Percentiles rank a stretch among this genome's conserved stretches.
Conservation (phyloP, 2,113 vertebrate genomes). For the Corythoichthys haematopterus region DNA sequence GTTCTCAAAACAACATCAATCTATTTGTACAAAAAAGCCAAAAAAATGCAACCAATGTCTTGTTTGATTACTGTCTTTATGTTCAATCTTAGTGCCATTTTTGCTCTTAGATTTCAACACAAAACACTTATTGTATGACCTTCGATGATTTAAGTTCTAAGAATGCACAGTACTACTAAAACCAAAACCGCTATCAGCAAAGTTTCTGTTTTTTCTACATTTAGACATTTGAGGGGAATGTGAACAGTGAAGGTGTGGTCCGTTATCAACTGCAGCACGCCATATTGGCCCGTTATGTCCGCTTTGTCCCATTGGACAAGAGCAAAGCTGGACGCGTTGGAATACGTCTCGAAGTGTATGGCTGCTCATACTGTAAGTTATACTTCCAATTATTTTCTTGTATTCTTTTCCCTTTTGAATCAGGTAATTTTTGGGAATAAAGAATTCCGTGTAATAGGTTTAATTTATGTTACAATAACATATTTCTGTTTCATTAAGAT, state of each 20-base stretch:
- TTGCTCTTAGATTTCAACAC: background rate
- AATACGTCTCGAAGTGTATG: slow-evolving; percentile 85
- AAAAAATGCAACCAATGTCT: background rate
- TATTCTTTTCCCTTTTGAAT: too few species aligned
- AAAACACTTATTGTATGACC: background rate
- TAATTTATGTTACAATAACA: too few species aligned
- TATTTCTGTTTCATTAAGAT: too few species aligned
- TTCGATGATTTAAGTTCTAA: background rate
- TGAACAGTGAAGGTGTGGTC: slow-evolving; percentile 82
- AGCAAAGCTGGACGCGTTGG: slow-evolving; percentile 82
- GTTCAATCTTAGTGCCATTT: background rate
- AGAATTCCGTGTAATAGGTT: too few species aligned
- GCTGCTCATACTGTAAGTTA: slow-evolving; percentile 88
- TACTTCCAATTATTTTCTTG: background rate
- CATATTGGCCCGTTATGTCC: slow-evolving; percentile 80
- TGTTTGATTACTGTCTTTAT: background rate
- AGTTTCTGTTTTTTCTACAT: background rate
- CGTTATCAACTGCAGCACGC: slow-evolving; percentile 82
- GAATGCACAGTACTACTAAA: background rate
- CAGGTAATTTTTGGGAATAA: too few species aligned
- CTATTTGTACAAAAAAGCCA: background rate
- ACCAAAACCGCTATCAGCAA: background rate
- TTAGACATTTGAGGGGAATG: slow-evolving; percentile 90
- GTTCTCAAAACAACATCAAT: too few species aligned
- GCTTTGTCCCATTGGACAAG: slow-evolving; percentile 88